Base-by-base conservation (phyloP, 2,888 invertebrate species). In the Harpalus rufipes region DNA sequence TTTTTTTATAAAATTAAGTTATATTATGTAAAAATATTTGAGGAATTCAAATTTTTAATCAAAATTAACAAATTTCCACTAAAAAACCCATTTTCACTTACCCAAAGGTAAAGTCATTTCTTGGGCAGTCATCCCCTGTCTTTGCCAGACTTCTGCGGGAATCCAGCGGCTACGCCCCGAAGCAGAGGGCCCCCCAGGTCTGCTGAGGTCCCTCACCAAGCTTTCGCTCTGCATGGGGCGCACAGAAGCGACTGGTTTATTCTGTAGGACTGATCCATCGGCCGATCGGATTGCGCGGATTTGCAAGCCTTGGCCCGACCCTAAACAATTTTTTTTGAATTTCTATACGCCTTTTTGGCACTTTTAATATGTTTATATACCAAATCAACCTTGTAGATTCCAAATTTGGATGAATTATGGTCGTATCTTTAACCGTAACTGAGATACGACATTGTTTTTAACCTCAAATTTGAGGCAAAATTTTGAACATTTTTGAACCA, bases 81-180 rank as follows among this genome's bases (percentile, higher is more conserved):
- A 32, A 51, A 51, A 51, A 51, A 8, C 10, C 10, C 0, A 8
- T 10, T 51, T 51, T 51, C 2, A 86, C 89, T 89, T 89, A 95
- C 96, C 96, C 84, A 96, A 92, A 3, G 98, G 98, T 86, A 98
- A 92, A 7, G 97, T 97, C 95, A 98, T 97, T 92, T 98, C 98
- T 91, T 97, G 97, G 21, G 97, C 97, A 18, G 97, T 97, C 95
- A 98, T 98, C 86, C 98, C 98, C 91, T 98, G 98, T 61, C 97
- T 92, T 88, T 97, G 96, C 97, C 97, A 97, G 84, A 97, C 96
- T 91, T 97, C 97, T 4, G 97, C 97, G 5, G 97, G 97, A 88
- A 97, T 97, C 97, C 97, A 97, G 78, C 95, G 91, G 2, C 84
- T 80, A 0, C 91, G 87, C 76, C 90, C 89, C 32, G 91, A 90